phyloP scores from a whole-genome alignment of 2,888 invertebrate genomes.

The Drosophila recens region DNA sequence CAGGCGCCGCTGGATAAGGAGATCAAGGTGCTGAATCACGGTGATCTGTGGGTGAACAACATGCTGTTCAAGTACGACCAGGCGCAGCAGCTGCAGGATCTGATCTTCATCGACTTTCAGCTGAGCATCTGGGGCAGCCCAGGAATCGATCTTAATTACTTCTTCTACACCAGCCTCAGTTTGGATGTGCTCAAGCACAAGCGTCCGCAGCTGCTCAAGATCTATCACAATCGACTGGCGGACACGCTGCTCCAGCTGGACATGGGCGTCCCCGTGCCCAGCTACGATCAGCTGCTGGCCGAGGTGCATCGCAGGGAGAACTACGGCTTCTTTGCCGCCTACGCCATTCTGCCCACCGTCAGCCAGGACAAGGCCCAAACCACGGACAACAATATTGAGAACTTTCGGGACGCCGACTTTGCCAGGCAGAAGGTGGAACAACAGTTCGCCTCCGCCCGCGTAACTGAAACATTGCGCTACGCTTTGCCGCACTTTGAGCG shows the following conservation, averaged over 20 bases:
- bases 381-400: slow-evolving; percentile 75
- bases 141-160: slow-evolving; percentile 84
- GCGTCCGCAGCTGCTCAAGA: slow-evolving; percentile 71
- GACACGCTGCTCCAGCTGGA: slow-evolving; percentile 63
- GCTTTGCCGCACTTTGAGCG: slow-evolving; percentile 79
- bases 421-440: slow-evolving; percentile 64
- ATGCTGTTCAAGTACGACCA: slow-evolving; percentile 85
- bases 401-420: slow-evolving; percentile 71
- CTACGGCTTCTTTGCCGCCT: slow-evolving; percentile 80
- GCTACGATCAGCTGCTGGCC: slow-evolving; percentile 66
- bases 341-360: slow-evolving; percentile 75
- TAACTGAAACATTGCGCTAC: slow-evolving; percentile 73
- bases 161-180: slow-evolving; percentile 81
- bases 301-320: slow-evolving; percentile 73
- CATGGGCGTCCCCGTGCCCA: slow-evolving; percentile 66
- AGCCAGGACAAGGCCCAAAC: slow-evolving; percentile 76
- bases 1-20: slow-evolving; percentile 70
- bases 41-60: slow-evolving; percentile 86
- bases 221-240: slow-evolving; percentile 74
- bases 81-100: slow-evolving; percentile 46
- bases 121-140: slow-evolving; percentile 82
- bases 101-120: slow-evolving; percentile 83
- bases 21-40: slow-evolving; percentile 86
- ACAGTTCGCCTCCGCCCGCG: slow-evolving; percentile 74
- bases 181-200: slow-evolving; percentile 75